A percentile compares a stretch with the other conserved stretches of the same genome.
These are phyloP conservation scores for Pristionchus japonicus DNA, from an alignment of 2,888 invertebrate genomes.

Conservation along the genomic window DNA sequence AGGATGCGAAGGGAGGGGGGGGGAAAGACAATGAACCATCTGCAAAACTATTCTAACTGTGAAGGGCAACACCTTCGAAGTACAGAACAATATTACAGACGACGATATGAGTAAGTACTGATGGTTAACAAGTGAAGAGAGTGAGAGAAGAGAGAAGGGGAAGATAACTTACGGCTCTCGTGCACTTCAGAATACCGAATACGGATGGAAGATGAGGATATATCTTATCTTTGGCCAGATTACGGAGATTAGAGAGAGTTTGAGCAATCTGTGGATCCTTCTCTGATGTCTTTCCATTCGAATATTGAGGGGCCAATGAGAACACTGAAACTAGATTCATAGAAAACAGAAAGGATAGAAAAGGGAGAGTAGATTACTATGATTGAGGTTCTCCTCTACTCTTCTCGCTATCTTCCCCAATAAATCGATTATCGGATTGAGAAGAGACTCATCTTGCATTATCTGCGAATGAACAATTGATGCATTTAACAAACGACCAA, in stretches of 20 bases:
- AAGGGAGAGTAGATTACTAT: too few relatives aligned
- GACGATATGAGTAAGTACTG: too few relatives aligned
- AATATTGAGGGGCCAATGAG: background rate
- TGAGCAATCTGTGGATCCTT: background rate
- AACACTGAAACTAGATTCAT: background rate
- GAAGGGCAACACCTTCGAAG: too few relatives aligned
- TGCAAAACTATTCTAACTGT: too few relatives aligned
- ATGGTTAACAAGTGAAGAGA: background rate
- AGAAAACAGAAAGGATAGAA: background rate
- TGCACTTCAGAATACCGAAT: background rate
- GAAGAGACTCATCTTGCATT: background rate
- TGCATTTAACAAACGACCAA: too few relatives aligned
- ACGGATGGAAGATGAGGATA: slow-evolving; percentile 15
- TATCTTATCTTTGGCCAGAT: background rate
- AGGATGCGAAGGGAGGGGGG: too few relatives aligned
- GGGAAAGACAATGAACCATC: too few relatives aligned
- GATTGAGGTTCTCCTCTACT: background rate
- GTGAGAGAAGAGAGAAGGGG: background rate
- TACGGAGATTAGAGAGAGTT: background rate
- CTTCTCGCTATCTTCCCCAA: background rate
- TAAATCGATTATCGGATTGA: background rate
- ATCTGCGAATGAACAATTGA: background rate
- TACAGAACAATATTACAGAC: too few relatives aligned
- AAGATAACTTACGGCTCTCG: slow-evolving; percentile 23
- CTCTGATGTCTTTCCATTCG: background rate